These are phyloP conservation scores for Psophia crepitans DNA, from an alignment of 2,113 vertebrate genomes.

Conservation along the genomic window DNA sequence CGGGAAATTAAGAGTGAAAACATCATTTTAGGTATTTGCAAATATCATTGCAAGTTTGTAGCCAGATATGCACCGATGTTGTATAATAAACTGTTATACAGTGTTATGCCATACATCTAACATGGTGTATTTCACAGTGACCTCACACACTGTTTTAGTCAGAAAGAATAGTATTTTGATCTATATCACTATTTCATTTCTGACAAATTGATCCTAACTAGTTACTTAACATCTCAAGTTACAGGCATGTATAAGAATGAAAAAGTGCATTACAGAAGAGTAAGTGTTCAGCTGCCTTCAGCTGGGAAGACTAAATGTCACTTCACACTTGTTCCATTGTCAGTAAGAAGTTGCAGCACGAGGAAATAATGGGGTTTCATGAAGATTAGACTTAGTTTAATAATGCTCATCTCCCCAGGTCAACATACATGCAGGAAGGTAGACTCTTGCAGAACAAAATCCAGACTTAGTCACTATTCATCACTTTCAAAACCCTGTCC, in stretches of 20 bases:
- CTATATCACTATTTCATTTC: not conserved
- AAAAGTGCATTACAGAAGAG: not conserved
- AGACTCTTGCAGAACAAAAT: not conserved
- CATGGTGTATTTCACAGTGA: not conserved
- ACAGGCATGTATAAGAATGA: not conserved
- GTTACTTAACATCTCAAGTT: not conserved
- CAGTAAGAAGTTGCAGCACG: not conserved
- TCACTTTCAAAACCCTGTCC: not conserved
- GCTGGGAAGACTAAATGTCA: not conserved
- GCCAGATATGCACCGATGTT: not conserved
- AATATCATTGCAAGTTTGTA: not conserved
- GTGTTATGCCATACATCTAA: not conserved
- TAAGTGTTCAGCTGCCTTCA: not conserved
- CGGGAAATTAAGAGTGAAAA: not conserved
- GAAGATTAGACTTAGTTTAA: not conserved
- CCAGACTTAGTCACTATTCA: not conserved
- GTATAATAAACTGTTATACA: not conserved
- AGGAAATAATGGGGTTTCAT: not conserved
- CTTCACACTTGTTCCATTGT: not conserved
- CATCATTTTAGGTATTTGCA: not conserved
- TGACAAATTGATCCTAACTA: not conserved
- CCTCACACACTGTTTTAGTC: not conserved
- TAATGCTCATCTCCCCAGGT: not conserved
- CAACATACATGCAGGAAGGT: not conserved
- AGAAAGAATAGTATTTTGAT: not conserved